These are phyloP conservation scores for Paradoxurus hermaphroditus DNA, from an alignment of 2,113 vertebrate genomes.

Conservation along the genomic window DNA sequence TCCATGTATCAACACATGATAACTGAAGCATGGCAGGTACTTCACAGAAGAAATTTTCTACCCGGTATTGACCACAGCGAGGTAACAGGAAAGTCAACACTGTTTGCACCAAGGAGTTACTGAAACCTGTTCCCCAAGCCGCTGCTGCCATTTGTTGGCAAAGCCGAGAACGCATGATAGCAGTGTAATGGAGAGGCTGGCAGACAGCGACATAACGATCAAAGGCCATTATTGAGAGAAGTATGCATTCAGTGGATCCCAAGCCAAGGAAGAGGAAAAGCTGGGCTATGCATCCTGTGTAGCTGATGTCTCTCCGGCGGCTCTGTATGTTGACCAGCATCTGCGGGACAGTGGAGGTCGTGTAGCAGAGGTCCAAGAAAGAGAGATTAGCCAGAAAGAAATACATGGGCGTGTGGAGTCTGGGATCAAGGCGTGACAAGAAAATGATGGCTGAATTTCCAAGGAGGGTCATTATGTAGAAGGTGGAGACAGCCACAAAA, in stretches of 20 bases:
- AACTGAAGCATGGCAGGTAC: slow-evolving; percentile 43
- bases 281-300: slow-evolving; percentile 14
- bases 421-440: not conserved
- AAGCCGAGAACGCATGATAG: not conserved
- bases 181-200: not conserved
- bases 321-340: slow-evolving; percentile 42
- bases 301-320: slow-evolving; percentile 16
- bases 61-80: not conserved
- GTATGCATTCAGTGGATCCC: slow-evolving; percentile 38
- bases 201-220: not conserved
- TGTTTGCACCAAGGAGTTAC: slow-evolving; percentile 55
- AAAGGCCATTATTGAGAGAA: not conserved
- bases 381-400: slow-evolving; percentile 27
- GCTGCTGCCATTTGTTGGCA: slow-evolving; percentile 18
- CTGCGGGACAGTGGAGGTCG: slow-evolving; percentile 42
- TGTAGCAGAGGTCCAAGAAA: slow-evolving; percentile 48
- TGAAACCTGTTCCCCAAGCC: slow-evolving; percentile 34
- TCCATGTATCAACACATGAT: slow-evolving; percentile 37
- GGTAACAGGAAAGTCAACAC: slow-evolving; percentile 41
- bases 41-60: slow-evolving; percentile 59
- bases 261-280: slow-evolving; percentile 49
- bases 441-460: slow-evolving; percentile 51
- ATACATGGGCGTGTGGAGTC: not conserved
- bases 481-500: not conserved
- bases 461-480: slow-evolving; percentile 49